Evolutionary conservation across 2,797 vertebrate species (phyloP), one percentile per base, ranked within the genome.

Genomic region (Sebastolobus altivelis): DNA sequence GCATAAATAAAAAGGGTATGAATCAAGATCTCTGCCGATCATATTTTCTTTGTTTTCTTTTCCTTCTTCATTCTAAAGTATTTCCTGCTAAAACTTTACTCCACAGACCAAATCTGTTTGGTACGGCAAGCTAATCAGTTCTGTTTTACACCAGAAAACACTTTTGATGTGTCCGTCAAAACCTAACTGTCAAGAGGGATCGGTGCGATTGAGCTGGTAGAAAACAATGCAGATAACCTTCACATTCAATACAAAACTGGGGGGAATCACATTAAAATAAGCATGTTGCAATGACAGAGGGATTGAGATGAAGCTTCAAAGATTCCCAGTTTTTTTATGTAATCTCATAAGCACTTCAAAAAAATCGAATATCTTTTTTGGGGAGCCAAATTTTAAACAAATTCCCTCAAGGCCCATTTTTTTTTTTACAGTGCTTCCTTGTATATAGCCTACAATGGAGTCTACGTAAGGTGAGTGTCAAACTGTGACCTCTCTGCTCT

Each of bases 401-500:
- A 49, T 6, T 55, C 55, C 10, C 7, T 33, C 3, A 10, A 58
- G 49, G 56, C 10, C 33, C 25, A 37, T 14, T 9, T 65, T 71
- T 86, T 46, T 9, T 65, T 71, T 86, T 46, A 52, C 75, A 78
- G 78, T 49, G 59, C 55, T 55, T 60, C 46, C 27, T 62, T 54
- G 35, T 83, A 70, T 82, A 74, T 18, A 31, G 73, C 43, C 61
- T 76, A 77, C 33, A 69, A 66, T 73, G 31, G 67, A 56, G 73
- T 85, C 58, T 72, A 35, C 31, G 59, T 83, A 67, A 71, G 76
- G 66, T 37, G 65, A 84, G 83, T 79, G 79, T 89, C 83, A 74
- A 77, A 82, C 75, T 74, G 76, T 76, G 85, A 84, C 87, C 81
- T 85, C 78, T 12, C 52, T 35, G 78, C 75, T 81, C 80, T 87